Evolutionary conservation across 2,113 vertebrate genomes (phyloP).

Genomic region (Xerus inauris): DNA sequence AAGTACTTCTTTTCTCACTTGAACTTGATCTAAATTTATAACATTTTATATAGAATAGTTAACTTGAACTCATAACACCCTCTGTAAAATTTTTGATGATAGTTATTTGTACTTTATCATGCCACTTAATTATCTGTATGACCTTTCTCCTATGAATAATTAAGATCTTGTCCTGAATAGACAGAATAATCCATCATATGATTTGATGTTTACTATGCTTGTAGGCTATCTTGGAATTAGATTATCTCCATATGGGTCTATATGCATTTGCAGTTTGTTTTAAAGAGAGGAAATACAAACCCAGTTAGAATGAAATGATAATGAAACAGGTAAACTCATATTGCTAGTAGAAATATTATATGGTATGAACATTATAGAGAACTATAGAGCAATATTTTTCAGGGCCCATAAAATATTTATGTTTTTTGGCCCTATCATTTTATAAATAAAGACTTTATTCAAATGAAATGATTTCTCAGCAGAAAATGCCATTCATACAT

Average conservation of each 20-base stretch:
- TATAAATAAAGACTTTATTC: background rate
- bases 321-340: background rate
- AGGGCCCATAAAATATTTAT: background rate
- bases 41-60: background rate
- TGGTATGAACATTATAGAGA: background rate
- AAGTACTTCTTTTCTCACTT: background rate
- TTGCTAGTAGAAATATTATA: background rate
- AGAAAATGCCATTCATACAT: background rate
- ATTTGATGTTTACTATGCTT: background rate
- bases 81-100: background rate
- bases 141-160: background rate
- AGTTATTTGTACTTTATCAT: background rate
- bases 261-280: background rate
- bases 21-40: conserved; percentile 18
- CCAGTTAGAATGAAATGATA: background rate
- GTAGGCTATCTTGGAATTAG: background rate
- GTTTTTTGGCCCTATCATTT: background rate
- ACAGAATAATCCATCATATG: background rate
- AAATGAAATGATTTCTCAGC: conserved; percentile 22
- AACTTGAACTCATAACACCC: background rate
- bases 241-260: background rate
- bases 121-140: background rate
- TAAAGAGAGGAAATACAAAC: background rate
- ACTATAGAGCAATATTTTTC: background rate
- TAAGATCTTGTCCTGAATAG: background rate